Evolutionary conservation across 92 coral and sea anemone genomes (phyloP).

Genomic region (Palythoa caribaeorum): DNA sequence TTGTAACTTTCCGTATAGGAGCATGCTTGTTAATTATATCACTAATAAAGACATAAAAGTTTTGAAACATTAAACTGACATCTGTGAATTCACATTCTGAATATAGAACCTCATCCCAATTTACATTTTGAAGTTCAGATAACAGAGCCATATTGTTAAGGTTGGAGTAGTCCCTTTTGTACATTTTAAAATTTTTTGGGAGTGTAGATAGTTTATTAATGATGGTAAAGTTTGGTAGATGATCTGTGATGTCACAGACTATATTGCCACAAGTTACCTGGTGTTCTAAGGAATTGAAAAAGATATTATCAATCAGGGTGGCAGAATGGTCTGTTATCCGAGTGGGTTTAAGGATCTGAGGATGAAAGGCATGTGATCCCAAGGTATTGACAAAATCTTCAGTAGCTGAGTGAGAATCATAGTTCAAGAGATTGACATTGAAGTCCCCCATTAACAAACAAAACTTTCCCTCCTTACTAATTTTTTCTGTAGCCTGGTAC

Average conservation of each 20-base stretch:
- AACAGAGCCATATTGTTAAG: conserved; percentile 49
- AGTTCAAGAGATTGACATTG: background rate
- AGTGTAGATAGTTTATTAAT: background rate
- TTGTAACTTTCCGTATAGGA: conserved; percentile 33
- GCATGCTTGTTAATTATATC: background rate
- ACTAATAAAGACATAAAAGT: background rate
- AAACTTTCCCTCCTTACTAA: conserved; percentile 44
- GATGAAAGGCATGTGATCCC: conserved; percentile 52
- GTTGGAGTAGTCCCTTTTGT: conserved; percentile 60
- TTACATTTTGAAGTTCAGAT: conserved; percentile 24
- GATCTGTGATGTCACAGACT: conserved; percentile 45
- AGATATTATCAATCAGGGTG: conserved; percentile 57
- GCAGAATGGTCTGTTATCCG: conserved; percentile 68
- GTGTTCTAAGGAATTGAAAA: conserved; percentile 72
- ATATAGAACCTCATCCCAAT: background rate
- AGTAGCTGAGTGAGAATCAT: conserved; percentile 53
- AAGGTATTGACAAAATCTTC: conserved; percentile 63
- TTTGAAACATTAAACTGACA: background rate
- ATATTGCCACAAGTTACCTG: background rate
- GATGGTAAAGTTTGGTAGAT: background rate
- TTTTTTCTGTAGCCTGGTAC: conserved; percentile 42
- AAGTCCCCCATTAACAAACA: conserved; percentile 29
- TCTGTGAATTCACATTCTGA: background rate
- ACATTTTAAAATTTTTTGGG: conserved; percentile 49
- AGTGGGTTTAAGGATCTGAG: conserved; percentile 64